Evolutionary conservation across 2,888 invertebrate species (phyloP), one percentile per base, ranked within the genome.

Genomic region (Drosophila prostipennis): DNA sequence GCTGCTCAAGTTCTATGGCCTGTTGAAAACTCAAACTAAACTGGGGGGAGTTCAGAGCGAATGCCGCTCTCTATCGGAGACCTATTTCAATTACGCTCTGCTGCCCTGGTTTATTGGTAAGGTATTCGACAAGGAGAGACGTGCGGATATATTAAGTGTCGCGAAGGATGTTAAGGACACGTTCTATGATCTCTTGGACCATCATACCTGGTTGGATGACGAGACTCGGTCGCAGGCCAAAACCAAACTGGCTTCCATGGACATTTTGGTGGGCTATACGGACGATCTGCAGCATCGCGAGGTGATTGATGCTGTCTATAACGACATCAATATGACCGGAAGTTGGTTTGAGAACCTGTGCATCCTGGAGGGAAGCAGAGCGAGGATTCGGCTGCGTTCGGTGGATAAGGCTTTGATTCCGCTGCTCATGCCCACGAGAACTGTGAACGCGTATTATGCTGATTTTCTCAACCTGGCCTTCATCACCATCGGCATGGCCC

Each of bases 361-460:
- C 23, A 67, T 54, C 8, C 46, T 91, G n/a, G 91, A 91, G 43
- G 36, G 52, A 2, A 77, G 85, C 70, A 82, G 89, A 0, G 89
- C 90, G 0, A 49, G 55, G 4, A 63, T 83, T 4, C 78, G 83
- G 0, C 29, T 86, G 1, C 72, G 77, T 3, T 88, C 87, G 0
- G 87, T 90, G 42, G 85, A 89, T 40, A 90, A 86, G 26, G 85
- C 90, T 0, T 40, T 88, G 19, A 87, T 91, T 56, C 89, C 89
- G 0, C 69, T 85, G 4, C 65, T 90, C 4, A 85, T 91, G 74
- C 84, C 90, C 0, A 90, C 90, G 14, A 86, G 87, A 3, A 78
- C 87, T 16, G 91, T 91, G 6, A 91, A 91, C 52, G 91, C 91
- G 1, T 91, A 90, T 40, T 91, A 91, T 61, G 89, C 89, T 4